Base-by-base conservation (phyloP, 2,113 vertebrate species). In the Saimiri boliviensis region DNA sequence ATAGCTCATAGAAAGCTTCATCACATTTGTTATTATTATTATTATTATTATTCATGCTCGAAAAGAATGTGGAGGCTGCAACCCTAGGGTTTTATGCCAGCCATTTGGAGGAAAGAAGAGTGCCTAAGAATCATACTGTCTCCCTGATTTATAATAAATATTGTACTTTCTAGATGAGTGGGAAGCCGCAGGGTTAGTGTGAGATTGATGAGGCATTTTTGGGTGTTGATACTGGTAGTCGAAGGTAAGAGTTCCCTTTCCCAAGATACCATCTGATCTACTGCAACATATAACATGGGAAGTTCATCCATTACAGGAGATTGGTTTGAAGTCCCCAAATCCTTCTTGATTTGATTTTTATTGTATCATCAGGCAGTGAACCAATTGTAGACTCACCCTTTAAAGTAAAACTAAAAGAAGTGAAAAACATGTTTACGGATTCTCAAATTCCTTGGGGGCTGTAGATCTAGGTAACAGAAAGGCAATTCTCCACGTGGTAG, bases 331-430 rank as follows among this genome's bases (percentile, higher is more conserved):
- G 19, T 87, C 35, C 56, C 40, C 49, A 66, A 84, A 63, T 96
- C 45, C 5, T 58, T 95, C 47, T 35, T 91, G 49, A 89, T 93
- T 81, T 89, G 32, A 87, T 92, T 83, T 95, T 95, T 25, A 73
- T 73, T 96, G 8, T 23, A 73, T 89, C 16, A 23, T 86, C n/a
- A 82, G 10, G 8, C 35, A 92, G 35, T 77, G 83, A 94, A 68
- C 0, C 23, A 83, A 49, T 89, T 89, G 68, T 89, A 93, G 47
- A 89, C 3, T 79, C 45, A 80, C 5, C 19, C 6, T 47, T 83
- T 86, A 83, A 88, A 89, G 71, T 93, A 79, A 93, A 86, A 90
- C n/a, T 66, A 81, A 80, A 95, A 91, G 82, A 93, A 12, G 14
- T 96, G 42, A 89, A 91, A 85, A 8, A 63, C 14, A 35, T 80